phyloP scores from a whole-genome alignment of 1,140 invertebrate species.

The Leptoteleia sp. region DNA sequence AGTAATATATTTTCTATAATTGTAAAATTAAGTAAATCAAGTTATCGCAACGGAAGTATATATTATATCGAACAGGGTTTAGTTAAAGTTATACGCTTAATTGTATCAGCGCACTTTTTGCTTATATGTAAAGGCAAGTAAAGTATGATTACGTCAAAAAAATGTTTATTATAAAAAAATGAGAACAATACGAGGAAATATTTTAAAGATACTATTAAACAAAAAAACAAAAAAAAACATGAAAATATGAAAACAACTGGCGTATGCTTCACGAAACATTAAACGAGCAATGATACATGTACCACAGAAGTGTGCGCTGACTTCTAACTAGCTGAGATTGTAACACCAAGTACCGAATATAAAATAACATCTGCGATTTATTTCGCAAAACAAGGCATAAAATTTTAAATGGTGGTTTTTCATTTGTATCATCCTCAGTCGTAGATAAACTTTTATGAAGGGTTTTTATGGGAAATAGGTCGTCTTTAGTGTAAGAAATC shows the following conservation, averaged over 20 bases:
- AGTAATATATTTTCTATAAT: conserved; percentile 45
- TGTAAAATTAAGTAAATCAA: conserved; percentile 15
- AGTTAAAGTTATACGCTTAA: conserved; percentile 67
- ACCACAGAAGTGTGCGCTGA: conserved; percentile 11
- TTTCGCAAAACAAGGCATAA: conserved; percentile 19
- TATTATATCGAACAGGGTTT: conserved; percentile 73
- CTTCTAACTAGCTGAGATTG: conserved; percentile 22
- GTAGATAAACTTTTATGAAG: conserved; percentile 24
- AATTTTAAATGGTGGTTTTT: conserved; percentile 24
- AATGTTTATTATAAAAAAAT: conserved; percentile 29
- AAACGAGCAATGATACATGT: not conserved
- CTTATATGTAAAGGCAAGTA: conserved; percentile 51
- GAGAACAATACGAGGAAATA: no score
- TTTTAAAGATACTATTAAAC: no score
- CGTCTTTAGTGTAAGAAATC: conserved; percentile 11
- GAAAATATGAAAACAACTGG: not conserved
- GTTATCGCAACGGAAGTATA: conserved; percentile 15
- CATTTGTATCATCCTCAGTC: conserved; percentile 23
- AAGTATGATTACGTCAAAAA: conserved; percentile 46
- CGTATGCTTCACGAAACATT: conserved; percentile 20
- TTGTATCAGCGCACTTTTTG: conserved; percentile 61
- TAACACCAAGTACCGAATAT: conserved; percentile 49
- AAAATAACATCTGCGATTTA: conserved; percentile 31
- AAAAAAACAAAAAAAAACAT: not conserved
- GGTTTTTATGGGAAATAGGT: conserved; percentile 29